These are phyloP conservation scores for Actinostola sp. DNA, from an alignment of 92 coral and sea anemone species.

Conservation along the genomic window DNA sequence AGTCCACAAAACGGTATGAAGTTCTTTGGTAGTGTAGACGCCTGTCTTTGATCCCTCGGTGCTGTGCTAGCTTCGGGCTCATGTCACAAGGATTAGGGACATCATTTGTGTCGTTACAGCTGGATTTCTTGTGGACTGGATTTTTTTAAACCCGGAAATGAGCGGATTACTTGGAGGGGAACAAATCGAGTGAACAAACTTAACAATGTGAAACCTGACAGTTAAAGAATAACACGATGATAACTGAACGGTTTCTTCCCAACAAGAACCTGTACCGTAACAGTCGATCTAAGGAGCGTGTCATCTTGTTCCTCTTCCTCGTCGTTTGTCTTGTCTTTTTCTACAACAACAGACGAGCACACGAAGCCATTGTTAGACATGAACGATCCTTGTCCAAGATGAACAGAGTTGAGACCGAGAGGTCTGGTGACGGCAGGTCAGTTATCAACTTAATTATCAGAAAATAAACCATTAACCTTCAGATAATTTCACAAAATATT, in stretches of 20 bases:
- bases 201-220: neutral
- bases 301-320: neutral
- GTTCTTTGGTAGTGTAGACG: too few relatives aligned
- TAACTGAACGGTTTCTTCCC: slow-evolving; percentile 7
- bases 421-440: neutral
- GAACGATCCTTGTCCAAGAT: slow-evolving; percentile 17
- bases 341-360: slow-evolving; percentile 26
- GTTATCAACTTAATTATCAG: too few relatives aligned
- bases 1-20: too few relatives aligned
- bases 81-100: too few relatives aligned
- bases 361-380: slow-evolving; percentile 21
- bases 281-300: slow-evolving; percentile 16
- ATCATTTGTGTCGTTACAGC: too few relatives aligned
- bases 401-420: neutral
- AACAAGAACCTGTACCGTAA: slow-evolving; percentile 1
- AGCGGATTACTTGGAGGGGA: neutral
- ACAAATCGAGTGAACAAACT: neutral
- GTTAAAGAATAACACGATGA: neutral
- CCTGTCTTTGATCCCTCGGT: too few relatives aligned
- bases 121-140: too few relatives aligned
- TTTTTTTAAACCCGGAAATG: too few relatives aligned
- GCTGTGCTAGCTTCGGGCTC: too few relatives aligned
- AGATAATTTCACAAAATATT: neutral
- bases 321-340: slow-evolving; percentile 27
- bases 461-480: too few relatives aligned